A percentile compares a stretch with the other conserved stretches of the same genome.
Conservation (phyloP, 2,888 invertebrate species). For the Spodoptera littoralis region DNA sequence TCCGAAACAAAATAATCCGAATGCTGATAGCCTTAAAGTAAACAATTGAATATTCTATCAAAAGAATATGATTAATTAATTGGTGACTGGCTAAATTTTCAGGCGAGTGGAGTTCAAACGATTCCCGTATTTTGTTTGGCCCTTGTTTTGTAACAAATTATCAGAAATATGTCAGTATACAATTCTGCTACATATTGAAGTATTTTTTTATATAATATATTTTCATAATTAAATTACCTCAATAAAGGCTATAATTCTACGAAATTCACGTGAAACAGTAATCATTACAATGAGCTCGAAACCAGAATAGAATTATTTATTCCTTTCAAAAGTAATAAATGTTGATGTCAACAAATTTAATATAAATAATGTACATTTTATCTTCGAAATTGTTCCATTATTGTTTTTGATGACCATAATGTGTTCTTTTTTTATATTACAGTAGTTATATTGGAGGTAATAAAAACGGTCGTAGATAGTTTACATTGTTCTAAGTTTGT, state of each 20-base stretch:
- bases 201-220: neutral
- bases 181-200: neutral
- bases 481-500: too few relatives aligned
- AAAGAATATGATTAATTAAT: conserved; percentile 55
- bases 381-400: too few relatives aligned
- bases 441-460: too few relatives aligned
- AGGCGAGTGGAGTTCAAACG: conserved; percentile 36
- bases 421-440: too few relatives aligned
- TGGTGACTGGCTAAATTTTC: conserved; percentile 35
- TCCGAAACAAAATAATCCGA: conserved; percentile 19
- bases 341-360: too few relatives aligned
- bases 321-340: too few relatives aligned
- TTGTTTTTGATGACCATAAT: too few relatives aligned
- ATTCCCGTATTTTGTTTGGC: conserved; percentile 29
- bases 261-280: too few relatives aligned
- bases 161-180: conserved; percentile 27
- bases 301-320: too few relatives aligned
- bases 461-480: too few relatives aligned
- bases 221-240: neutral
- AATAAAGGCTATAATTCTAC: neutral
- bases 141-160: conserved; percentile 42
- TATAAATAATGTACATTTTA: too few relatives aligned
- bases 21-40: conserved; percentile 20
- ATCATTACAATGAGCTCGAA: too few relatives aligned
- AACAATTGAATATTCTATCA: conserved; percentile 36